Evolutionary conservation across 2,888 invertebrate species (phyloP).

Genomic region (Orgyia antiqua): DNA sequence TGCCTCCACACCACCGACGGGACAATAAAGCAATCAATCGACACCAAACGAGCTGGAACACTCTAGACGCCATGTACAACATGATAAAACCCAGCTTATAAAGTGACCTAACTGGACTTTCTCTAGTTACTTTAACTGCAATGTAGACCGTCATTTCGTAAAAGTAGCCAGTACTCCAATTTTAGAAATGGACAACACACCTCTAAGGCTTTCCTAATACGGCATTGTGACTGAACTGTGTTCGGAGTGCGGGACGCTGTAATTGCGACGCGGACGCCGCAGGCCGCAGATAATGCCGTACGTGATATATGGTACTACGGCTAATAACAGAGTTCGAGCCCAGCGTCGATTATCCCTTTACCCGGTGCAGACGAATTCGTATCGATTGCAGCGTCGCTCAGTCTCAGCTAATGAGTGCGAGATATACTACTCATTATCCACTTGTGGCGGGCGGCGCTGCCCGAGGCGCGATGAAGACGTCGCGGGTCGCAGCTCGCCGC

Average conservation of each 20-base stretch:
- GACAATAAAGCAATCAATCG: slow-evolving; percentile 76
- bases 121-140: slow-evolving; percentile 11
- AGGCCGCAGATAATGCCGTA: slow-evolving; percentile 63
- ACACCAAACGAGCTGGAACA: slow-evolving; percentile 53
- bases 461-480: slow-evolving; percentile 70
- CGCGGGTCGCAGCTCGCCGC: slow-evolving; percentile 45
- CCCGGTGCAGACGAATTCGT: slow-evolving; percentile 67
- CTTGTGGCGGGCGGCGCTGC: slow-evolving; percentile 46
- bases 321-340: slow-evolving; percentile 68
- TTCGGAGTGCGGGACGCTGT: slow-evolving; percentile 48
- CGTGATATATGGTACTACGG: slow-evolving; percentile 75
- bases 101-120: slow-evolving; percentile 17
- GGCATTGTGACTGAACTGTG: slow-evolving; percentile 49
- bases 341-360: slow-evolving; percentile 72
- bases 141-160: slow-evolving; percentile 21
- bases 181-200: slow-evolving; percentile 21
- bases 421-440: slow-evolving; percentile 75
- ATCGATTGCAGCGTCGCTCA: slow-evolving; percentile 67
- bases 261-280: slow-evolving; percentile 70
- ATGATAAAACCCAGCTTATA: no score
- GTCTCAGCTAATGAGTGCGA: slow-evolving; percentile 70
- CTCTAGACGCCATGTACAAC: no score
- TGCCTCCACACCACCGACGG: slow-evolving; percentile 37
- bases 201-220: slow-evolving; percentile 49
- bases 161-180: slow-evolving; percentile 11